phyloP scores from a whole-genome alignment of 2,888 invertebrate genomes.

The Sarcophaga variegata region DNA sequence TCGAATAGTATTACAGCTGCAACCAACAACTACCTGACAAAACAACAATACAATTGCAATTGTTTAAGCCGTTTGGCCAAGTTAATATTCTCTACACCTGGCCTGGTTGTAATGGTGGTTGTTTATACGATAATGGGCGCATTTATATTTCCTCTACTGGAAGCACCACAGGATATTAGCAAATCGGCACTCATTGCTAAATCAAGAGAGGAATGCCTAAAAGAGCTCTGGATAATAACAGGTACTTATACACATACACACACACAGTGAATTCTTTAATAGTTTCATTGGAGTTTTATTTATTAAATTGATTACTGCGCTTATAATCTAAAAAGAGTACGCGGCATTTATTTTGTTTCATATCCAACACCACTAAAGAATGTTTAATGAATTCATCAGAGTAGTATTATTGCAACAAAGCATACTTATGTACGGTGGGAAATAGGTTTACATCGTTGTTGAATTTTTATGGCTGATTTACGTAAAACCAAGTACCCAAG shows the following conservation, averaged over 20 bases:
- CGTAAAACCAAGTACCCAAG: too few relatives aligned
- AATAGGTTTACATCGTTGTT: too few relatives aligned
- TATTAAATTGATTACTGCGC: too few relatives aligned
- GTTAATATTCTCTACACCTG: constrained; percentile 82
- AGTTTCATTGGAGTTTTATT: neutral
- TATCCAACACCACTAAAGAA: too few relatives aligned
- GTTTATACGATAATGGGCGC: constrained; percentile 89
- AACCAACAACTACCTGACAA: constrained; percentile 37
- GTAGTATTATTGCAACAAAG: too few relatives aligned
- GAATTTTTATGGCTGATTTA: too few relatives aligned
- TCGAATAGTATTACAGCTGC: constrained; percentile 3
- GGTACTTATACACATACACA: constrained; percentile 82
- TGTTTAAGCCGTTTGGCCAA: constrained; percentile 78
- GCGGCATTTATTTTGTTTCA: too few relatives aligned
- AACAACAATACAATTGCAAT: constrained; percentile 70
- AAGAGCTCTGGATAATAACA: constrained; percentile 91
- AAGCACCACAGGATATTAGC: constrained; percentile 86
- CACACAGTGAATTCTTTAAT: neutral
- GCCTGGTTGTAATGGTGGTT: constrained; percentile 88
- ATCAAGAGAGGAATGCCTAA: constrained; percentile 87
- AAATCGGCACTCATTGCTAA: constrained; percentile 85
- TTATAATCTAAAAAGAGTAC: too few relatives aligned
- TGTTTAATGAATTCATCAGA: too few relatives aligned
- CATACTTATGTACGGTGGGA: too few relatives aligned
- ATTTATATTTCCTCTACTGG: constrained; percentile 88